These are phyloP conservation scores for Wasmannia auropunctata DNA, from an alignment of 1,140 invertebrate species.

Conservation along the genomic window DNA sequence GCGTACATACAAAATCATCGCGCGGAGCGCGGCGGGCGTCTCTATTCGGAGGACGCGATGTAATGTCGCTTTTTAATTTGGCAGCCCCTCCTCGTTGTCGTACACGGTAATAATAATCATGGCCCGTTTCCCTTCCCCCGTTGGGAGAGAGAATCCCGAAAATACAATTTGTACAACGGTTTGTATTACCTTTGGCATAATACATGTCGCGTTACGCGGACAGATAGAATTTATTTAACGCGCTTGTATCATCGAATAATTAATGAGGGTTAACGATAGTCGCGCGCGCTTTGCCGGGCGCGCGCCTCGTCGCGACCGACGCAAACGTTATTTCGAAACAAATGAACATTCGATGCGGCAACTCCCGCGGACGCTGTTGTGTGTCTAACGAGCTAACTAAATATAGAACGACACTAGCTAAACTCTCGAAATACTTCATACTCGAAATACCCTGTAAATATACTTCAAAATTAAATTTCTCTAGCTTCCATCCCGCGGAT, in stretches of 20 bases:
- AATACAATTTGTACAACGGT: conserved; percentile 53
- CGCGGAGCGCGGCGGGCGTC: background rate
- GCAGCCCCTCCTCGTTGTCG: conserved; percentile 37
- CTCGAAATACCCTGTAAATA: no score
- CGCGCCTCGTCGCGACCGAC: background rate
- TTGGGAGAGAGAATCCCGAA: conserved; percentile 14
- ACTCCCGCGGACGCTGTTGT: background rate
- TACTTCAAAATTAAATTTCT: background rate
- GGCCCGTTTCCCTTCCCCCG: no score
- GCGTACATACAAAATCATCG: conserved; percentile 42
- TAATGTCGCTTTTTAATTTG: conserved; percentile 56
- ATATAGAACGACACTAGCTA: background rate
- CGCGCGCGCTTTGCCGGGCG: conserved; percentile 35
- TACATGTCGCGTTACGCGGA: conserved; percentile 52
- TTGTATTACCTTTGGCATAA: conserved; percentile 44
- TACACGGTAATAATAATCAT: conserved; percentile 38
- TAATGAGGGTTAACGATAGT: conserved; percentile 59
- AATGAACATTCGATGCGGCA: conserved; percentile 20
- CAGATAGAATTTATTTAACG: conserved; percentile 65
- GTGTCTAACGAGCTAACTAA: background rate
- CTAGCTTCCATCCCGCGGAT: background rate
- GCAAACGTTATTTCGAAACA: conserved; percentile 34
- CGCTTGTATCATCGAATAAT: conserved; percentile 62
- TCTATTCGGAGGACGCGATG: conserved; percentile 34
- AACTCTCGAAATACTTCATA: no score